A percentile compares a stretch with the other conserved stretches of the same genome.
phyloP scores from a whole-genome alignment of 2,113 vertebrate species.

The Sarotherodon lohbergeri region DNA sequence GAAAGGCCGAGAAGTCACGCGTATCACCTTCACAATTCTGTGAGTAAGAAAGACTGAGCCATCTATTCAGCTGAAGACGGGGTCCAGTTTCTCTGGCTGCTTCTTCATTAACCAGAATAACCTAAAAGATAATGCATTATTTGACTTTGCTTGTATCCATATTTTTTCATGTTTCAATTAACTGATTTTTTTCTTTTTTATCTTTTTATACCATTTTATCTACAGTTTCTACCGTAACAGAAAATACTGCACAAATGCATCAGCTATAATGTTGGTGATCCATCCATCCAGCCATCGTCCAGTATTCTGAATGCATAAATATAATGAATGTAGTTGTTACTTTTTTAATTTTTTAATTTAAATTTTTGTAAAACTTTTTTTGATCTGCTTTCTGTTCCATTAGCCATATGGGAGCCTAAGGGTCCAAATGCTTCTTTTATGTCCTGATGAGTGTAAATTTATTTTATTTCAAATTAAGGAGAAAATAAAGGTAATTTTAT shows the following conservation, averaged over 20 bases:
- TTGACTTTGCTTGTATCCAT: neutral
- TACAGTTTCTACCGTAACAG: neutral
- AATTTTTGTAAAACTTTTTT: neutral
- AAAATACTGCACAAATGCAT: neutral
- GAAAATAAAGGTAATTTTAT: neutral
- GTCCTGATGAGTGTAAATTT: neutral
- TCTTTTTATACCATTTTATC: neutral
- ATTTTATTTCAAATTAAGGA: neutral
- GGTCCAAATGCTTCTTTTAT: neutral
- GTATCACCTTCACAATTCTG: conserved; percentile 11
- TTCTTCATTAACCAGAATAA: conserved; percentile 12
- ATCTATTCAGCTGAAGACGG: conserved; percentile 8
- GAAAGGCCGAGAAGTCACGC: conserved; percentile 24
- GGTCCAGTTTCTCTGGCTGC: neutral
- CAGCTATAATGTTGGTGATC: neutral
- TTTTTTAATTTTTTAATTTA: rapidly evolving
- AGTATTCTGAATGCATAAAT: neutral
- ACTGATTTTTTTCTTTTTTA: neutral
- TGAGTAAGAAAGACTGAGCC: neutral
- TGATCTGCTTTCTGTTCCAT: neutral
- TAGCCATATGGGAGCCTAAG: neutral
- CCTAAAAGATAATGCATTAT: neutral
- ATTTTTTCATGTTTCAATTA: neutral
- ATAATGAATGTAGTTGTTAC: neutral
- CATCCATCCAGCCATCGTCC: neutral